Conservation (phyloP, 2,888 invertebrate species). For the Cheilosia vulpina region DNA sequence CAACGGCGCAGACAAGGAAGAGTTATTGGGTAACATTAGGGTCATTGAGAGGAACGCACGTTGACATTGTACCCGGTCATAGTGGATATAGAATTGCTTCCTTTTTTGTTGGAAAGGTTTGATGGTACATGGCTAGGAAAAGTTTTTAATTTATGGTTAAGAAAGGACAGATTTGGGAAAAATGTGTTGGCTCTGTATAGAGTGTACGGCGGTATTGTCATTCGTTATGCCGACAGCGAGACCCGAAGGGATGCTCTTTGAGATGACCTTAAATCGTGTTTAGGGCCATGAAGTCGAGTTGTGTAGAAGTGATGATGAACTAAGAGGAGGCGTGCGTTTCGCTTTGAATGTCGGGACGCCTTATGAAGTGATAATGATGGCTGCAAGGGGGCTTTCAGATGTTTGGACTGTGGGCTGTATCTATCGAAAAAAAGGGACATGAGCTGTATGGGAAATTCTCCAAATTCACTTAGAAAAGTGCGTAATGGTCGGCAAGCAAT, state of each 20-base stretch:
- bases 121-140: neutral
- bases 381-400: no score
- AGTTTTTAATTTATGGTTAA: slow-evolving; percentile 45
- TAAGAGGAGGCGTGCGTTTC: neutral
- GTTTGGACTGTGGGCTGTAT: no score
- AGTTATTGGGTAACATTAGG: slow-evolving; percentile 61
- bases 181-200: slow-evolving; percentile 29
- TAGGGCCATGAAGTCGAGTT: slow-evolving; percentile 28
- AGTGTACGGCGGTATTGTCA: slow-evolving; percentile 22
- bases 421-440: no score
- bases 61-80: slow-evolving; percentile 41
- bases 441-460: no score
- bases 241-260: slow-evolving; percentile 21
- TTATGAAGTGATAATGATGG: no score
- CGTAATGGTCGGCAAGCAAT: no score
- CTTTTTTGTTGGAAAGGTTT: slow-evolving; percentile 1
- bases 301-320: neutral
- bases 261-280: slow-evolving; percentile 49
- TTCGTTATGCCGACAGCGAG: slow-evolving; percentile 20
- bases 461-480: no score
- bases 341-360: neutral
- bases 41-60: slow-evolving; percentile 66
- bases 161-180: slow-evolving; percentile 17
- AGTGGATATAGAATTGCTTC: slow-evolving; percentile 4
- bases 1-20: slow-evolving; percentile 28